A percentile compares a stretch with the other conserved stretches of the same genome.
These are phyloP conservation scores for Pipa parva DNA, from an alignment of 2,113 vertebrate species.

Conservation along the genomic window DNA sequence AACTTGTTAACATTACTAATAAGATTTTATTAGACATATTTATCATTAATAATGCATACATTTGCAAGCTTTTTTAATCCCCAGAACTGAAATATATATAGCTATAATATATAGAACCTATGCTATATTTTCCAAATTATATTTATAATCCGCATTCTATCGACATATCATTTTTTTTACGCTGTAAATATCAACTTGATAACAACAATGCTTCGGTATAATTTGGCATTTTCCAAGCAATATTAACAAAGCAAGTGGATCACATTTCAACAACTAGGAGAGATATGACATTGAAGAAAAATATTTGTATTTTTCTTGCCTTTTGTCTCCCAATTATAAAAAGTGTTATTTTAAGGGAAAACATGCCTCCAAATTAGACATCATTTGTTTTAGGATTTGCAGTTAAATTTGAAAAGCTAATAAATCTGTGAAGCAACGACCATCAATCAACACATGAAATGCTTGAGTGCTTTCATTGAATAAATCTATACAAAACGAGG, in stretches of 20 bases:
- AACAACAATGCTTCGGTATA: too few species aligned
- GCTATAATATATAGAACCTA: too few species aligned
- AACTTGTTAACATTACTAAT: too few species aligned
- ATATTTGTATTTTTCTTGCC: not conserved
- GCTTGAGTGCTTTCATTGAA: not conserved
- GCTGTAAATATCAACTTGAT: too few species aligned
- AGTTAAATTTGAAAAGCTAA: not conserved
- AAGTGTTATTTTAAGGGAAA: not conserved
- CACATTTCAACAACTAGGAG: not conserved
- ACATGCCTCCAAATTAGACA: not conserved
- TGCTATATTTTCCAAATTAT: too few species aligned
- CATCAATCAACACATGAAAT: not conserved
- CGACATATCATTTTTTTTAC: too few species aligned
- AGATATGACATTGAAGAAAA: not conserved
- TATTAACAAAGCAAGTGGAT: not conserved
- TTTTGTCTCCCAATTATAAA: not conserved
- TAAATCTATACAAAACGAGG: constrained; percentile 5
- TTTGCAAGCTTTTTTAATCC: too few species aligned
- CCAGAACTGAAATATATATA: too few species aligned
- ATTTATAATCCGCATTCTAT: too few species aligned
- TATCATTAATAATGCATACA: too few species aligned
- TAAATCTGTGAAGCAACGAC: not conserved
- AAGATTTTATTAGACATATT: too few species aligned
- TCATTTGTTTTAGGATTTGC: not conserved
- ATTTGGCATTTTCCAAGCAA: too few species aligned